A percentile compares a stretch with the other conserved stretches of the same genome.
phyloP scores from a whole-genome alignment of 2,797 vertebrate genomes.

The Chelonia mydas region DNA sequence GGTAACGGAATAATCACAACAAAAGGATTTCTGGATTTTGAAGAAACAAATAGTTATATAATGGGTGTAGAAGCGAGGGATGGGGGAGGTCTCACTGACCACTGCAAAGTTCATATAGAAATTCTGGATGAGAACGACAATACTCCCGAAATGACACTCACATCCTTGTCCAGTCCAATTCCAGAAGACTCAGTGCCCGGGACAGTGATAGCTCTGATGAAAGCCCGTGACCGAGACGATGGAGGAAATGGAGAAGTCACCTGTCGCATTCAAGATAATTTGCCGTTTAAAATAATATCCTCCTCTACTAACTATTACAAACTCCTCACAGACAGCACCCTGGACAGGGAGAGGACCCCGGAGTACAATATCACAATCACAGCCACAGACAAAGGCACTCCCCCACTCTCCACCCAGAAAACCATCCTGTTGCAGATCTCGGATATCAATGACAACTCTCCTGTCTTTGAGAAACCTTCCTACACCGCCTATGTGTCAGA shows the following conservation, averaged over 20 bases:
- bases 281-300: slow-evolving; percentile 82
- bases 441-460: no score
- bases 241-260: slow-evolving; percentile 82
- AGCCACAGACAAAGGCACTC: slow-evolving; percentile 76
- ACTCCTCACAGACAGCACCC: slow-evolving; percentile 68
- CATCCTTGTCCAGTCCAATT: slow-evolving; percentile 78
- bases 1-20: slow-evolving; percentile 55
- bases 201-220: slow-evolving; percentile 84
- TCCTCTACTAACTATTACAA: slow-evolving; percentile 85
- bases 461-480: no score
- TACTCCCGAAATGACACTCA: slow-evolving; percentile 78
- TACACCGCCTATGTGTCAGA: no score
- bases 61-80: slow-evolving; percentile 66
- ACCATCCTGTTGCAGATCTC: no score
- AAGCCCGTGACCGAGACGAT: slow-evolving; percentile 83
- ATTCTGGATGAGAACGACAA: slow-evolving; percentile 83
- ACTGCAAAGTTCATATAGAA: slow-evolving; percentile 63
- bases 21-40: slow-evolving; percentile 66
- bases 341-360: slow-evolving; percentile 80
- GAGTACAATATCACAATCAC: slow-evolving; percentile 83
- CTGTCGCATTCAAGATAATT: slow-evolving; percentile 74
- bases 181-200: slow-evolving; percentile 74
- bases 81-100: slow-evolving; percentile 50
- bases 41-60: slow-evolving; percentile 45
- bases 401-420: slow-evolving; percentile 50